Evolutionary conservation across 2,113 vertebrate species (phyloP).

Genomic region (Chlorocebus sabaeus): DNA sequence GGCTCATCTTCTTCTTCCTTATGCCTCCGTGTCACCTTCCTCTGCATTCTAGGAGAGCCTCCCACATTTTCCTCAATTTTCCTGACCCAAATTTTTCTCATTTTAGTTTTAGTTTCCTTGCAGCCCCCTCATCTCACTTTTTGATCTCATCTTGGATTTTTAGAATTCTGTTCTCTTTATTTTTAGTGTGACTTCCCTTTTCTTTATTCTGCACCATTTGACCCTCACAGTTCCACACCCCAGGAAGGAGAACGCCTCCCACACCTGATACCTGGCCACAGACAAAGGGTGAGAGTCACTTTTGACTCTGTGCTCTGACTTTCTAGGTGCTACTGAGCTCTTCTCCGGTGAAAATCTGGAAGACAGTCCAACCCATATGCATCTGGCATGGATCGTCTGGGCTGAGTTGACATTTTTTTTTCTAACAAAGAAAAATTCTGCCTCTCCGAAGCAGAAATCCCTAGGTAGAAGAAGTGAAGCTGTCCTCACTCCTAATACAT

Average conservation of each 20-base stretch:
- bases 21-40: background rate
- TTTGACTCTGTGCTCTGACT: background rate
- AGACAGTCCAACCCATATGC: fast-evolving
- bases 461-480: fast-evolving
- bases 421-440: background rate
- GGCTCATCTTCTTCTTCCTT: no score
- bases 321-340: background rate
- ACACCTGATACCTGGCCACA: no score
- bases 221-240: background rate
- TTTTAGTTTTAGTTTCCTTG: background rate
- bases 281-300: fast-evolving
- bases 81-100: background rate
- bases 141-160: background rate
- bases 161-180: no score
- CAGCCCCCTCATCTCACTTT: background rate
- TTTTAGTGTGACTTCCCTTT: background rate
- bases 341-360: background rate
- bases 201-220: background rate
- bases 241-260: background rate
- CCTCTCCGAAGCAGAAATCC: background rate
- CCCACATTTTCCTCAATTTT: background rate
- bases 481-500: no score
- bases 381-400: background rate
- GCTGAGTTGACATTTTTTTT: background rate
- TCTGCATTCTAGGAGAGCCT: background rate